Evolutionary conservation across 1,140 invertebrate species (phyloP).

Genomic region (Druon quercuslanigerum): DNA sequence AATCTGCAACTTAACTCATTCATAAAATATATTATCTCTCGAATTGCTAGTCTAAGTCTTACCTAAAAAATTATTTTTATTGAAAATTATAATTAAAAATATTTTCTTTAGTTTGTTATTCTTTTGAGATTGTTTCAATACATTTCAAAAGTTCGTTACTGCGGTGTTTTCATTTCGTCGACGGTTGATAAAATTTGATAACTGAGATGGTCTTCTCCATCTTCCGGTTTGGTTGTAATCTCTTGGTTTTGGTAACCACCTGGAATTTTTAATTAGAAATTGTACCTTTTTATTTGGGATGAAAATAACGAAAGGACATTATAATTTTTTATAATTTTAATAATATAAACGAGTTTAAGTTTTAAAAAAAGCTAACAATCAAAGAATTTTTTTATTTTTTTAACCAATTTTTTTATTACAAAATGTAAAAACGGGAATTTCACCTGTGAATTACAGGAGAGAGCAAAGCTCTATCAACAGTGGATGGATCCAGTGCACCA

Average conservation of each 20-base stretch:
- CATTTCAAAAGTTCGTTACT: background rate
- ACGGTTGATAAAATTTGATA: slow-evolving; percentile 26
- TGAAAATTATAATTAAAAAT: too few relatives aligned
- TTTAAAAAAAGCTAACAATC: too few relatives aligned
- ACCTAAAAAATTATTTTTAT: too few relatives aligned
- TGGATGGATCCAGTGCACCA: slow-evolving; percentile 77
- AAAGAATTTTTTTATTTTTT: too few relatives aligned
- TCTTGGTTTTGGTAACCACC: slow-evolving; percentile 48
- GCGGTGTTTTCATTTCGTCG: slow-evolving; percentile 2
- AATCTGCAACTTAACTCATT: too few relatives aligned
- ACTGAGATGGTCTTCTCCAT: slow-evolving; percentile 39
- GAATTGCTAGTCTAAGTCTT: too few relatives aligned
- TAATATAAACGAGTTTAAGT: too few relatives aligned
- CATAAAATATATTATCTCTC: too few relatives aligned
- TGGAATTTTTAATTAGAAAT: slow-evolving; percentile 37
- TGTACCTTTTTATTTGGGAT: too few relatives aligned
- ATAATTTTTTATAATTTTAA: too few relatives aligned
- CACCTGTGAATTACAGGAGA: slow-evolving; percentile 78
- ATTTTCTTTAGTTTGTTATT: too few relatives aligned
- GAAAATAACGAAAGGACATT: too few relatives aligned
- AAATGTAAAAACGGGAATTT: slow-evolving; percentile 25
- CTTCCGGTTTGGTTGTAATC: slow-evolving; percentile 10
- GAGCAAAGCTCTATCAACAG: slow-evolving; percentile 78
- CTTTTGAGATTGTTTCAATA: background rate
- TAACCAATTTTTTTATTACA: background rate